phyloP scores from a whole-genome alignment of 2,113 vertebrate genomes.

The Rhodinocichla rosea region DNA sequence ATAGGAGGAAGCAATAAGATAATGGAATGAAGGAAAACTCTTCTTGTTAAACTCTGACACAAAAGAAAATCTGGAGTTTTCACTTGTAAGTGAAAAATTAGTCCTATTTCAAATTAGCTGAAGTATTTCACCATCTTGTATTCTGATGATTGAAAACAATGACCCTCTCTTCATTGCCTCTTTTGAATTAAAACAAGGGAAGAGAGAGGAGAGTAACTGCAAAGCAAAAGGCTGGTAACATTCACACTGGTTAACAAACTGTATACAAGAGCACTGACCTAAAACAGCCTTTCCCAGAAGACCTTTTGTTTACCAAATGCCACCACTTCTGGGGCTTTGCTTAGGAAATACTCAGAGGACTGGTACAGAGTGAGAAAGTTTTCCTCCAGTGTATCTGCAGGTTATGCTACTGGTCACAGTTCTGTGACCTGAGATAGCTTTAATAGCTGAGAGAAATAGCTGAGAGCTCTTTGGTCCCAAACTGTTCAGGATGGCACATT shows the following conservation, averaged over 20 bases:
- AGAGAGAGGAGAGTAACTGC: neutral
- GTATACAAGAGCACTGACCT: neutral
- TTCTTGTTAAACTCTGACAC: neutral
- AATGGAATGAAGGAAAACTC: neutral
- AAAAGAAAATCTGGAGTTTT: neutral
- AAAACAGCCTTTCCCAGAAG: neutral
- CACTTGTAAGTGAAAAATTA: neutral
- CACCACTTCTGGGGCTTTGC: neutral
- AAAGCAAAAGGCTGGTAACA: neutral
- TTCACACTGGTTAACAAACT: neutral
- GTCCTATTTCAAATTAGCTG: neutral
- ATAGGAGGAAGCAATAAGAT: constrained; percentile 9
- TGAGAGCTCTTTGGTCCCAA: neutral
- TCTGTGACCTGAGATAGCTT: neutral
- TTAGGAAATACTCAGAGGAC: neutral
- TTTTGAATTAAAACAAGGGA: neutral
- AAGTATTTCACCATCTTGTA: neutral
- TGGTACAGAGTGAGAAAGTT: neutral
- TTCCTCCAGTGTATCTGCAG: neutral
- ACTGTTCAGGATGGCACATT: neutral
- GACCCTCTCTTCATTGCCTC: neutral
- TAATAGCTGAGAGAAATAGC: neutral
- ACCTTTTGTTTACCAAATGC: neutral
- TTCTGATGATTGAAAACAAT: neutral
- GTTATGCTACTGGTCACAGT: neutral